Percentiles rank a stretch among this genome's conserved stretches.
Conservation (phyloP, 92 coral and sea anemone genomes). For the Galaxea fascicularis region DNA sequence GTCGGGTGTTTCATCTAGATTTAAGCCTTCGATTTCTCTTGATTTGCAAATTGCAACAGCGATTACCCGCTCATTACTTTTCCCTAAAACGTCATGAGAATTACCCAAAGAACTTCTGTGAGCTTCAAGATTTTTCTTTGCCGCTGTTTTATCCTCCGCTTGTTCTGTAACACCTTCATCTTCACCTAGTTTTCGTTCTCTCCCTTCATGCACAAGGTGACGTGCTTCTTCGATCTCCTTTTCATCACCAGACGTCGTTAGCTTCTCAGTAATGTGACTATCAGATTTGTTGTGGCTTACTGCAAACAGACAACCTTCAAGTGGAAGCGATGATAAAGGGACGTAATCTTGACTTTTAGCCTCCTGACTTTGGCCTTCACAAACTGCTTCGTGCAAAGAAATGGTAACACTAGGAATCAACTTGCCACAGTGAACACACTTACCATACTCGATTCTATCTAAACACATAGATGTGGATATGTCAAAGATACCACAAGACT, state of each 20-base stretch:
- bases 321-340: conserved; percentile 14
- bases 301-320: background rate
- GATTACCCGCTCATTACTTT: background rate
- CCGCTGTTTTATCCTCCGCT: background rate
- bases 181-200: background rate
- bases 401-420: conserved; percentile 44
- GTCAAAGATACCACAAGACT: background rate
- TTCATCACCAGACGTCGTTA: background rate
- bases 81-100: background rate
- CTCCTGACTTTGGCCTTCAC: conserved; percentile 59
- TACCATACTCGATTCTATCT: background rate
- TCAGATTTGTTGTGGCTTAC: background rate
- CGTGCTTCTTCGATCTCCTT: background rate
- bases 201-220: background rate
- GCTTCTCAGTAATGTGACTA: background rate
- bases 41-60: conserved; percentile 4
- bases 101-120: background rate
- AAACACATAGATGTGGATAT: background rate
- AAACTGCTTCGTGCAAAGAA: conserved; percentile 58
- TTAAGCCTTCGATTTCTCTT: background rate
- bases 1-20: background rate
- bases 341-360: conserved; percentile 33
- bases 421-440: conserved; percentile 53
- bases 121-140: background rate
- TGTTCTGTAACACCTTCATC: background rate